Base-by-base conservation (phyloP, 2,113 vertebrate species). In the Neomonachus schauinslandi region DNA sequence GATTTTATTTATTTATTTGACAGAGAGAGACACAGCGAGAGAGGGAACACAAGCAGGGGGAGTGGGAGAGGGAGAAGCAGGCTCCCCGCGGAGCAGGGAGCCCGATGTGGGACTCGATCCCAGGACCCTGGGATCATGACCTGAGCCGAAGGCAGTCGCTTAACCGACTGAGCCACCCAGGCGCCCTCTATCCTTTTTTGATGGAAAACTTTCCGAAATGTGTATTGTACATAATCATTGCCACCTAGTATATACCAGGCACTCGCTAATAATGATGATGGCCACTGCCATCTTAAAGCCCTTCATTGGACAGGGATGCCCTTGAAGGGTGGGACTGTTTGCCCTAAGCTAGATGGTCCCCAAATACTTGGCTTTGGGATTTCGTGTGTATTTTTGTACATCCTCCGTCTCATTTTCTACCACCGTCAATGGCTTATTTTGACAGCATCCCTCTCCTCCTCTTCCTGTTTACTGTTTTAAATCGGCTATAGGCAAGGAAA, bases 381-480 rank as follows among this genome's bases (percentile, higher is more conserved):
- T 72, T 91, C 33, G 65, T 31, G 7, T n/a, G 8, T 55, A 42
- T 85, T 89, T 94, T 74, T 69, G 49, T 83, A 14, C 92, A 8
- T 67, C 71, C 16, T 91, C 14, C 31, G 51, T 71, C 21, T 90
- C 3, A 6, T 51, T 83, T 88, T 53, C 59, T 95, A 33, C 89
- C 83, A 77, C 61, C 55, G 26, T 91, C 81, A 77, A 0, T 82
- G 59, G 71, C 86, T 96, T 63, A 91, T 93, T 94, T 92, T 85
- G 57, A 86, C 59, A 88, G 39, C 19, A 61, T 91, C 16, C 31
- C 31, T 26, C 31, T 26, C 53, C 59, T 72, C 90, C 46, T 42
- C 69, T 91, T 96, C 49, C 39, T 79, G 33, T 91, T 93, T 81
- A 88, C 57, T 65, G 21, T 86, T 95, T 94, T 87, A 82, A 76